phyloP scores from a whole-genome alignment of 2,113 vertebrate genomes.

The Pan troglodytes region NHGRI_mPanTro3-v2.1_pri NC_072398.2:92671501-92672000 shows the following conservation, averaged over 20 bases:
- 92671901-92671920: background rate
- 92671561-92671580: background rate
- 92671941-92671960: background rate
- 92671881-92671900: background rate
- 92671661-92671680: conserved; percentile 34
- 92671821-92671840: background rate
- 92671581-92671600: background rate
- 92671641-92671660: conserved; percentile 59
- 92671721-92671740: conserved; percentile 64
- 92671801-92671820: background rate
- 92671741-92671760: background rate
- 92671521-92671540: background rate
- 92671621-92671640: conserved; percentile 58
- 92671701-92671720: conserved; percentile 42
- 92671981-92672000: background rate
- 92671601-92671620: background rate
- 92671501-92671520: background rate
- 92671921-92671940: background rate
- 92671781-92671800: background rate
- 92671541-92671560: background rate
- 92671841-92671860: background rate
- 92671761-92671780: conserved; percentile 24
- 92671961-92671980: background rate
- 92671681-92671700: conserved; percentile 58
- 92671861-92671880: accelerated